Evolutionary conservation across 2,888 invertebrate species (phyloP).

Genomic region (Invenusta paracnida): DNA sequence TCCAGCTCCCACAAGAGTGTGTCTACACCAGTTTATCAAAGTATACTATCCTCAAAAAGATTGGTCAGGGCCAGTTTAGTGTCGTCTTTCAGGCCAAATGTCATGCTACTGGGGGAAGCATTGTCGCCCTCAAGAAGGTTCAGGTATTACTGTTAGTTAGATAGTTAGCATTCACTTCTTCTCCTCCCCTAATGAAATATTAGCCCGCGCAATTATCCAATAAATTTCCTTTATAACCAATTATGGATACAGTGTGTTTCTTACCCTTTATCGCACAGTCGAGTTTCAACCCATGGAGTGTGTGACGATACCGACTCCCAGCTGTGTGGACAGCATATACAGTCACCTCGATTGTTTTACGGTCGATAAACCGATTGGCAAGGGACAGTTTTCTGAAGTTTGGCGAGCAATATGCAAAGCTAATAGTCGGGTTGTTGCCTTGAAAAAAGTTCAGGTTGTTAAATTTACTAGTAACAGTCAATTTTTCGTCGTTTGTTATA

Average conservation of each 20-base stretch:
- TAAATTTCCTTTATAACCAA: no score
- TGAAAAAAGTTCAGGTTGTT: slow-evolving; percentile 64
- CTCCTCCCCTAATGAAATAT: no score
- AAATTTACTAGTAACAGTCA: no score
- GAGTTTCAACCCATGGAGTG: no score
- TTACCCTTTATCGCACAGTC: no score
- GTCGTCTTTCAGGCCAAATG: slow-evolving; percentile 64
- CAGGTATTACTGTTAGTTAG: slow-evolving; percentile 56
- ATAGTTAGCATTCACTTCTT: no score
- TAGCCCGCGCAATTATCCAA: no score
- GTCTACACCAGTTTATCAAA: slow-evolving; percentile 54
- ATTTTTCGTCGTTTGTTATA: no score
- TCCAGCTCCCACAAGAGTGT: slow-evolving; percentile 34
- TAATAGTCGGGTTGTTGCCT: slow-evolving; percentile 61
- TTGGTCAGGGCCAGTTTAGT: slow-evolving; percentile 68
- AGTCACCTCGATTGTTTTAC: slow-evolving; percentile 60
- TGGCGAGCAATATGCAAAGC: slow-evolving; percentile 62
- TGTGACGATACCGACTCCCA: neutral
- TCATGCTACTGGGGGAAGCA: slow-evolving; percentile 55
- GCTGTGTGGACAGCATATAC: slow-evolving; percentile 28
- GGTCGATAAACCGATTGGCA: slow-evolving; percentile 66
- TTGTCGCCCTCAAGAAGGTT: slow-evolving; percentile 65
- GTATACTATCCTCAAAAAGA: slow-evolving; percentile 65
- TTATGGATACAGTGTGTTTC: no score
- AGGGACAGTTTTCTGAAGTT: slow-evolving; percentile 67